A percentile compares a stretch with the other conserved stretches of the same genome.
These are phyloP conservation scores for Cheilosia impressa DNA, from an alignment of 2,888 invertebrate genomes.

Conservation along the genomic window DNA sequence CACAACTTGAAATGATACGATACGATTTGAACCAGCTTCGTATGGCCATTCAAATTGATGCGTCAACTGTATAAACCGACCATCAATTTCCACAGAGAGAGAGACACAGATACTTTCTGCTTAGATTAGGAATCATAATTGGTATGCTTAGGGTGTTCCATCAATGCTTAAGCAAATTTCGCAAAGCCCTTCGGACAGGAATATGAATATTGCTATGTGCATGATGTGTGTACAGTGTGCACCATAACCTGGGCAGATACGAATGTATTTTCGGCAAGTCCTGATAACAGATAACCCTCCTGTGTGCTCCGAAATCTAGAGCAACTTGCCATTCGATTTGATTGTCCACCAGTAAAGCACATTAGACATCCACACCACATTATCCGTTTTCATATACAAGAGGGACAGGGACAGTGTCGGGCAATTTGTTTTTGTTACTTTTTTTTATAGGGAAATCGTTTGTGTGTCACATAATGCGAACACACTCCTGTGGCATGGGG, in stretches of 20 bases:
- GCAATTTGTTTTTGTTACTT: background rate
- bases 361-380: background rate
- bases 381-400: background rate
- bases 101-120: constrained; percentile 41
- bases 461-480: constrained; percentile 1
- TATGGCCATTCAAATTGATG: constrained; percentile 58
- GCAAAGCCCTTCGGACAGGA: constrained; percentile 5
- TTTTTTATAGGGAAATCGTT: constrained; percentile 6
- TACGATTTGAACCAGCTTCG: background rate
- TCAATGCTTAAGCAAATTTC: constrained; percentile 66
- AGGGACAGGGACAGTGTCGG: background rate
- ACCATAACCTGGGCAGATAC: background rate
- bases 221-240: background rate
- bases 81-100: constrained; percentile 59
- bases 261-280: constrained; percentile 28
- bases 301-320: background rate
- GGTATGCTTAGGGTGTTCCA: constrained; percentile 69
- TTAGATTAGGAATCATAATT: constrained; percentile 68
- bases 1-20: background rate
- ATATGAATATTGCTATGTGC: constrained; percentile 1
- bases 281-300: constrained; percentile 18
- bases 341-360: constrained; percentile 26
- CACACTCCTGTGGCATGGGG: background rate
- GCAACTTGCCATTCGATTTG: constrained; percentile 27
- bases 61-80: constrained; percentile 61